phyloP scores from a whole-genome alignment of 1,140 invertebrate genomes.

The Drosophila ogumai region DNA sequence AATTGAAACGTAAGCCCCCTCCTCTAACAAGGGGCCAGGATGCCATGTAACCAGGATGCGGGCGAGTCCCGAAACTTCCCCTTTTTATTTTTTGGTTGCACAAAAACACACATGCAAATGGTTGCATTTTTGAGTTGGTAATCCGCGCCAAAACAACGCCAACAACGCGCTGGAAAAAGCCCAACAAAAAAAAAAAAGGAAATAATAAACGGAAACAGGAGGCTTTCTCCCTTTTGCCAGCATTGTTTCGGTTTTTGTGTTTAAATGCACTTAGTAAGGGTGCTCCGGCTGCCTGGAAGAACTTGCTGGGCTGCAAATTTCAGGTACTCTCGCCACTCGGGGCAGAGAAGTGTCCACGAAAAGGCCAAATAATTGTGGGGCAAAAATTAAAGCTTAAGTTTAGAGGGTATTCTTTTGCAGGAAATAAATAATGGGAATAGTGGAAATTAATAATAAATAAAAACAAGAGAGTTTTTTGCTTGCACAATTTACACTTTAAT shows the following conservation, averaged over 20 bases:
- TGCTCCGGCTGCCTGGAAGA: conserved; percentile 2
- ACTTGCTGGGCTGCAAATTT: neutral
- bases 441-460: no score
- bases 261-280: conserved; percentile 19
- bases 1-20: conserved; percentile 68
- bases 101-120: conserved; percentile 32
- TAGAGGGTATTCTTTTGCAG: no score
- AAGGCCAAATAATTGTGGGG: neutral
- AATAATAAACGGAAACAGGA: conserved; percentile 15
- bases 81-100: conserved; percentile 3
- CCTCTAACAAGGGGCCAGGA: conserved; percentile 6
- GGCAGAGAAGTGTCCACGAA: neutral
- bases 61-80: conserved; percentile 38
- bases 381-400: neutral
- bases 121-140: conserved; percentile 66
- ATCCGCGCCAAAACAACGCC: conserved; percentile 55
- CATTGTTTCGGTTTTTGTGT: conserved; percentile 31
- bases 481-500: no score
- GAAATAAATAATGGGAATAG: no score
- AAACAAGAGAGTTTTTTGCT: no score
- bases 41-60: conserved; percentile 1
- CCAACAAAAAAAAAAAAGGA: neutral
- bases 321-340: conserved; percentile 6
- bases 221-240: conserved; percentile 18
- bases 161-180: conserved; percentile 7